Percentiles rank a stretch among this genome's conserved stretches.
These are phyloP conservation scores for Conus ventricosus DNA, from an alignment of 1,140 invertebrate species.

Conservation along the genomic window DNA sequence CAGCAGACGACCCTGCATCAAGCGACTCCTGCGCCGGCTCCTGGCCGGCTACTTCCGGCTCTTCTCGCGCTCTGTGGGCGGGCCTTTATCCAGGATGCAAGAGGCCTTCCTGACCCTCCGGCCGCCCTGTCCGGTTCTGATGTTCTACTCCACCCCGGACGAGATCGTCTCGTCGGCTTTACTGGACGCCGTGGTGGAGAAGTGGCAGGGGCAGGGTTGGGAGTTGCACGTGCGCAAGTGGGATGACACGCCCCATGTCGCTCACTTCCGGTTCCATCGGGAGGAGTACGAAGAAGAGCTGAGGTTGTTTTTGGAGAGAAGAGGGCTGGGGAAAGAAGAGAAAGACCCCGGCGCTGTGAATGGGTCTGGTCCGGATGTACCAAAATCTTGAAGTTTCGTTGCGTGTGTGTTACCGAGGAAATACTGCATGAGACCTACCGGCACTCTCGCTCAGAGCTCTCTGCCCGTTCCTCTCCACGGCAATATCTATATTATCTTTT, in stretches of 20 bases:
- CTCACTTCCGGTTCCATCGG: constrained; percentile 19
- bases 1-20: neutral
- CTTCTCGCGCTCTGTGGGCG: neutral
- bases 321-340: neutral
- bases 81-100: neutral
- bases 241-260: constrained; percentile 24
- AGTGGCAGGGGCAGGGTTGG: neutral
- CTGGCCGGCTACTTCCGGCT: constrained; percentile 3
- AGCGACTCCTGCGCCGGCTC: neutral
- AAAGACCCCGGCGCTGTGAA: no score
- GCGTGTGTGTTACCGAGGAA: no score
- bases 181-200: constrained; percentile 8
- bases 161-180: neutral
- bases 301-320: neutral
- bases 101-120: neutral
- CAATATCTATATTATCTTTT: no score
- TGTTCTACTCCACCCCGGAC: constrained; percentile 26
- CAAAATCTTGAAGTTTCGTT: no score
- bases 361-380: no score
- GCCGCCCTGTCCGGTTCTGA: neutral
- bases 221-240: constrained; percentile 3
- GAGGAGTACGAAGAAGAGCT: constrained; percentile 24
- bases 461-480: no score
- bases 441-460: no score
- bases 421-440: no score